Conservation (phyloP, 1,140 invertebrate genomes). For the Archegozetes longisetosus region DNA sequence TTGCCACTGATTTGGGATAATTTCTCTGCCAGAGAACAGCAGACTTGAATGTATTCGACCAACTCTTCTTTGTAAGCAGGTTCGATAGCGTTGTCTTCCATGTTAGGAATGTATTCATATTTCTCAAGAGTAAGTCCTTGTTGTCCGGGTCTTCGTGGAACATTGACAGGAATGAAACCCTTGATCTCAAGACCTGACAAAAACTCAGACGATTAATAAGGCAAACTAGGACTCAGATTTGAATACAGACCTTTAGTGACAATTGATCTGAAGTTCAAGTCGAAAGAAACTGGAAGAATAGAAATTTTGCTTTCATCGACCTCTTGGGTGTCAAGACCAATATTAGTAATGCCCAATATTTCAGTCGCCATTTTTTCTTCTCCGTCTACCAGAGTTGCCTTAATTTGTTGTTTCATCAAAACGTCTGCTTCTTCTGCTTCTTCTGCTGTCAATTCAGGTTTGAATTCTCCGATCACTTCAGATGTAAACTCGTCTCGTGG, state of each 20-base stretch:
- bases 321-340: background rate
- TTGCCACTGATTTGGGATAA: background rate
- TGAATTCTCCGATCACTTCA: background rate
- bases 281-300: conserved; percentile 23
- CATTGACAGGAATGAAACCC: conserved; percentile 50
- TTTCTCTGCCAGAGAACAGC: conserved; percentile 12
- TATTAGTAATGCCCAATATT: background rate
- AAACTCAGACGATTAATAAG: no score
- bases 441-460: background rate
- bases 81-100: conserved; percentile 26
- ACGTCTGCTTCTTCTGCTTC: background rate
- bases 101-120: conserved; percentile 65
- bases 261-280: conserved; percentile 14
- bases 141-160: conserved; percentile 47
- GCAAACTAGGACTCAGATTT: no score
- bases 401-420: background rate
- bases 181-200: conserved; percentile 36
- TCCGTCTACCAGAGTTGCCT: background rate
- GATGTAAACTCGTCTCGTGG: background rate
- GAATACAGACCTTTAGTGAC: conserved; percentile 29
- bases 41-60: conserved; percentile 22
- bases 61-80: conserved; percentile 25
- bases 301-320: background rate
- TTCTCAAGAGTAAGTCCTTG: conserved; percentile 66
- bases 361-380: background rate